Base-by-base conservation (phyloP, 2,113 vertebrate species). In the Mirza zaza region DNA sequence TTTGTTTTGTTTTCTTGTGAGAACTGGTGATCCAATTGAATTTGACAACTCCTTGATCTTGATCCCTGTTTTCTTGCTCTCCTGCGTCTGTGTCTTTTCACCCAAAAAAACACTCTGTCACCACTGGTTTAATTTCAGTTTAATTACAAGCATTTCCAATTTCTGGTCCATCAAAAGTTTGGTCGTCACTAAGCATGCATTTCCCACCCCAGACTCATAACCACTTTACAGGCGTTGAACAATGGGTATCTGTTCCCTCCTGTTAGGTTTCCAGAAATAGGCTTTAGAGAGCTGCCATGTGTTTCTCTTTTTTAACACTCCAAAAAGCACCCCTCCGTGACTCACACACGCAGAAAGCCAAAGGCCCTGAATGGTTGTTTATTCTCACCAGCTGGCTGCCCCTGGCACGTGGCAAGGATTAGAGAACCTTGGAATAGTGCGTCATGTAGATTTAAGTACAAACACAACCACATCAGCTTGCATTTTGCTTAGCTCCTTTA, bases 281-380 rank as follows among this genome's bases (percentile, higher is more conserved):
- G 89, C 98, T 98, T 99, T 98, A 98, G 98, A 97, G 97, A 97
- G 97, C 97, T 98, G 98, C 98, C 97, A 95, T 98, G 97, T 98
- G 98, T 98, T 98, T 98, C 97, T 98, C 98, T 98, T 98, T 98
- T 98, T 98, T 98, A 98, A 98, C 98, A 98, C 97, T 98, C 97
- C 93, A 97, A 93, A 96, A 98, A 98, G 97, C 95, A 98, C 95
- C 97, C 98, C 97, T 97, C 96, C 85, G 76, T 99, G 98, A 99
- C 98, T 98, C 98, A 98, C 50, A 1, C 88, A 91, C 95, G 98
- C 97, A 98, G 98, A 98, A 98, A 94, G 94, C 93, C 97, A 97
- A 98, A 98, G 97, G 89, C 93, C 95, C 93, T 98, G 91, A 98
- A 98, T 96, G 84, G 97, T 89, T 98, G 96, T 98, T 99, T 98